A percentile compares a stretch with the other conserved stretches of the same genome.
Evolutionary conservation across 1,140 invertebrate genomes (phyloP).

Genomic region (Ceratina australensis): DNA sequence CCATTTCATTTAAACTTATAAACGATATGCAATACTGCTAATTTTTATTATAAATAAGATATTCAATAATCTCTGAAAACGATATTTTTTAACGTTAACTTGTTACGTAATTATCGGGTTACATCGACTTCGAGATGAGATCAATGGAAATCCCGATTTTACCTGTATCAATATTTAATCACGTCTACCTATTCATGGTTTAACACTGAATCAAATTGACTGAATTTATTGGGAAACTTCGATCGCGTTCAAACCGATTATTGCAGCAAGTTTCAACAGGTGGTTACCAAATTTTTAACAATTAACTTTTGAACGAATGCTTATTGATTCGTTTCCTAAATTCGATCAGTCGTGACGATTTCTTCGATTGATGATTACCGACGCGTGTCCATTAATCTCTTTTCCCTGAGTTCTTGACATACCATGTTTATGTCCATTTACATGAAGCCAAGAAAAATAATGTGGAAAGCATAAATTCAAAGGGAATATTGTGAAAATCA

Average conservation of each 20-base stretch:
- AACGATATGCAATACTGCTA: too few species aligned
- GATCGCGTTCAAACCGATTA: background rate
- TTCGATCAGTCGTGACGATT: slow-evolving; percentile 49
- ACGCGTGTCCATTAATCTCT: slow-evolving; percentile 12
- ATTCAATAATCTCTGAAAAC: too few species aligned
- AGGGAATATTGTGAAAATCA: too few species aligned
- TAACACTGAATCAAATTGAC: background rate
- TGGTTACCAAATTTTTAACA: slow-evolving; percentile 41
- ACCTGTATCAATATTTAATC: background rate
- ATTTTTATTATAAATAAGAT: too few species aligned
- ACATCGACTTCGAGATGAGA: too few species aligned
- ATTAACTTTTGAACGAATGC: background rate
- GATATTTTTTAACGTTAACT: too few species aligned
- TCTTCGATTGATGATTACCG: slow-evolving; percentile 19
- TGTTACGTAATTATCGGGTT: too few species aligned
- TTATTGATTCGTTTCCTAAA: slow-evolving; percentile 8
- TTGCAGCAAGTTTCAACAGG: background rate
- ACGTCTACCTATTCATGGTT: background rate
- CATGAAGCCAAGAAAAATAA: too few species aligned
- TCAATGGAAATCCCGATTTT: background rate
- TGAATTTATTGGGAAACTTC: slow-evolving; percentile 1
- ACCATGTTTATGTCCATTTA: too few species aligned
- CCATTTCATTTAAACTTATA: too few species aligned
- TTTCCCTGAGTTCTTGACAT: background rate
- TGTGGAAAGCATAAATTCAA: too few species aligned